These are phyloP conservation scores for Grammomys surdaster DNA, from an alignment of 2,113 vertebrate genomes.

Conservation along the genomic window DNA sequence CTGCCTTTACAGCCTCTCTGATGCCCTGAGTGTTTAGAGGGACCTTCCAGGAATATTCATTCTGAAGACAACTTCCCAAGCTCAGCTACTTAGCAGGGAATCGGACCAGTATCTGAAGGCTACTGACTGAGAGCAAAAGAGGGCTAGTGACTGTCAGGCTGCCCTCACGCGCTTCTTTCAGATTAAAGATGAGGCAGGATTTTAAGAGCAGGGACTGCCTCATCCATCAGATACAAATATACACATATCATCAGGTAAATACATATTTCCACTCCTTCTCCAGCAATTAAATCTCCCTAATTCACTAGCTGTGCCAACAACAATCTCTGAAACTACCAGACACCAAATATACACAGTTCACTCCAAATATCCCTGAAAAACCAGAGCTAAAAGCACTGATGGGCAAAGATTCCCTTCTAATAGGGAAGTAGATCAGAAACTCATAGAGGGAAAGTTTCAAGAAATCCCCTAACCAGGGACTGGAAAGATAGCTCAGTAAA, in stretches of 20 bases:
- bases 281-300: not conserved
- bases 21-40: not conserved
- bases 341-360: constrained; percentile 36
- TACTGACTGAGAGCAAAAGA: constrained; percentile 22
- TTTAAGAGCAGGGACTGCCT: constrained; percentile 41
- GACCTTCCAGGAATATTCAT: constrained; percentile 37
- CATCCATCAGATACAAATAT: not conserved
- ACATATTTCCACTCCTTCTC: not conserved
- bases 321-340: constrained; percentile 30
- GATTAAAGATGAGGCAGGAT: not conserved
- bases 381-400: constrained; percentile 23
- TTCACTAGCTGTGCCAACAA: constrained; percentile 37
- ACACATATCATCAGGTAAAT: not conserved
- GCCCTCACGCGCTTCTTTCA: constrained; percentile 32
- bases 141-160: not conserved
- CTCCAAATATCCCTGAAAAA: constrained; percentile 35
- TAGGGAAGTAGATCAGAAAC: not conserved
- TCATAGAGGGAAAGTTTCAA: not conserved
- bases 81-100: constrained; percentile 40
- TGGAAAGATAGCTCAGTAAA: not conserved
- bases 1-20: constrained; percentile 3
- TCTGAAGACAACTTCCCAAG: constrained; percentile 57
- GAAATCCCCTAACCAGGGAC: not conserved
- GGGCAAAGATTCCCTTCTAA: not conserved
- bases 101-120: constrained; percentile 1